Base-by-base conservation (phyloP, 2,113 vertebrate species). In the Turnix velox region DNA sequence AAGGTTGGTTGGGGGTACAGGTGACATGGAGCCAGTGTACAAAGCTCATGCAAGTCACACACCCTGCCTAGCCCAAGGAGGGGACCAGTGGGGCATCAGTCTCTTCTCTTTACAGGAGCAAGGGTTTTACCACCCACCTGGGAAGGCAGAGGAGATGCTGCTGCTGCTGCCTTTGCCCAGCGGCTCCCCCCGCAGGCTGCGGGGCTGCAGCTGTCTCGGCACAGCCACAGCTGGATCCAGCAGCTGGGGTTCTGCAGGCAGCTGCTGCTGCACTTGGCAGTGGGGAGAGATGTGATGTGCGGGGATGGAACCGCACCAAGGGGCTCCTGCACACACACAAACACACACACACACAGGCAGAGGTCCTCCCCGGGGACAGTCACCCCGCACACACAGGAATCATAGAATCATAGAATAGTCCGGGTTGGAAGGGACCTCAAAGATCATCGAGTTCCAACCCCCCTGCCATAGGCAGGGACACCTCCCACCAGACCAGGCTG, bases 291-390 rank as follows among this genome's bases (percentile, higher is more conserved):
- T 0, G 23, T 72, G 42, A 16, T 0, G 23, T 72, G 65, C 10
- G 4, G 25, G 55, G 79, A 46, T 40, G 18, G 40, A n/a, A n/a
- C n/a, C n/a, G 27, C 71, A 62, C 43, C 39, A 2, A 48, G 22
- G 28, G 33, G 17, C 16, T 28, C 1, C 1, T 1, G n/a, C 49
- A 24, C 31, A 23, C n/a, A 12, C 8, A 3, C 33, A 4, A n/a
- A n/a, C n/a, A n/a, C 49, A 24, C 31, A 23, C n/a, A 12, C 8
- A 3, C 33, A 4, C 24, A 9, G 27, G 16, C 22, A 19, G 0
- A 0, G 30, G 7, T 18, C 9, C 52, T 7, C 1, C 0, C 0
- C 0, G 0, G 39, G 16, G n/a, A 30, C 1, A 2, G 30, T 46
- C 8, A 11, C 28, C 48, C 17, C 19, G 45, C 10, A 37, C 0